Base-by-base conservation (phyloP, 2,888 invertebrate genomes). In the Drosophila mulleri region DNA sequence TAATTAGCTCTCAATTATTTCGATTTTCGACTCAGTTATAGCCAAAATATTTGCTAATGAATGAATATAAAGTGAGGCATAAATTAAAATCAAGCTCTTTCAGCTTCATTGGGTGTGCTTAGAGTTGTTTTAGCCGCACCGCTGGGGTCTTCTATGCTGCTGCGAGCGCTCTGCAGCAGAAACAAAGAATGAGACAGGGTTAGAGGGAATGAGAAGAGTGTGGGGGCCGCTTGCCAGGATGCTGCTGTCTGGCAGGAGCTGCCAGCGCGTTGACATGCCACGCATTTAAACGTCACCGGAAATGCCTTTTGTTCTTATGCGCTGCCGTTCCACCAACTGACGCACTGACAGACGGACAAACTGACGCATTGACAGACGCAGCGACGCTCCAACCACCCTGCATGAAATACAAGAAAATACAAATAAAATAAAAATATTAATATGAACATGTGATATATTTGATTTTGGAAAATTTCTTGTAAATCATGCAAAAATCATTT, bases 261-360 rank as follows among this genome's bases (percentile, higher is more conserved):
- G 81, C 78, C 81, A 79, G 50, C 72, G 75, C 75, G 73, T 79
- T 88, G 86, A 86, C 88, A 88, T 85, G 90, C 85, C 74, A 86
- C 89, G 86, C 86, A 86, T 88, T 86, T 89, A 85, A 89, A 82
- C 83, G 83, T 86, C 82, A 82, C 90, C 90, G 90, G 90, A 91
- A 90, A 84, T 88, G 80, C 18, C 50, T 50, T 35, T 50, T 50
- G 50, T 50, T 50, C 50, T 50, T 50, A 50, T 75, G 58, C 66
- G 67, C 66, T 59, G 70, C 50, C 65, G 71, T 75, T 72, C 29
- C 14, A 77, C 29, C 12, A 77, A 42, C 64, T 26, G 60, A 54
- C 66, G 45, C 68, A 58, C 71, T 56, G 72, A 64, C 75, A n/a
- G 39, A 56, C 39, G 58, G 81, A 53, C 63, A 53, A 65, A 64